These are phyloP conservation scores for Lithophane semibrunnea DNA, from an alignment of 2,888 invertebrate genomes.

Conservation along the genomic window DNA sequence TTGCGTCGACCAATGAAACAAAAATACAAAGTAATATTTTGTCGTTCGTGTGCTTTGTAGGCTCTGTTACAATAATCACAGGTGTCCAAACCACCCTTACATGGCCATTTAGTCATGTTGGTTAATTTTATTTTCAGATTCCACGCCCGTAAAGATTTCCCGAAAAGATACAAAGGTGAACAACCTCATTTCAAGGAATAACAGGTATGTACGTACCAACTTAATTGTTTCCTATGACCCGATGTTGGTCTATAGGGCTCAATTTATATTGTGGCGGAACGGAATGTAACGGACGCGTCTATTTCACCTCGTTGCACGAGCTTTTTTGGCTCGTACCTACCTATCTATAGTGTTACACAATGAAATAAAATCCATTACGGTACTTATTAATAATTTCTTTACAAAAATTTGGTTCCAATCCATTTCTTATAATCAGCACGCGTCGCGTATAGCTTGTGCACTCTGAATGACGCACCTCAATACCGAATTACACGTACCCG, in stretches of 20 bases:
- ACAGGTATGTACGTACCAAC: slow-evolving; percentile 32
- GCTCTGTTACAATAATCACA: too few relatives aligned
- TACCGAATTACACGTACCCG: too few relatives aligned
- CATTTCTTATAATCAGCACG: neutral
- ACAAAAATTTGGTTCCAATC: neutral
- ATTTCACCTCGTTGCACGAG: neutral
- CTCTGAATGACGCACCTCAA: too few relatives aligned
- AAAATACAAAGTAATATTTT: too few relatives aligned
- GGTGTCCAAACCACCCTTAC: too few relatives aligned
- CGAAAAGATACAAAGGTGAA: slow-evolving; percentile 68
- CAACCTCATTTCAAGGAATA: slow-evolving; percentile 12
- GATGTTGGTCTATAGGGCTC: neutral
- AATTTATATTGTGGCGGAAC: neutral
- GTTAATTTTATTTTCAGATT: slow-evolving; percentile 72
- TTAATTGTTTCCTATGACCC: neutral
- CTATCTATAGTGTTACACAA: neutral
- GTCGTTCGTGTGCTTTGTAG: too few relatives aligned
- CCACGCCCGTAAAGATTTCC: slow-evolving; percentile 76
- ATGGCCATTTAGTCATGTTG: neutral
- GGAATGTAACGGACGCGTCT: neutral
- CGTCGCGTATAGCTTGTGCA: too few relatives aligned
- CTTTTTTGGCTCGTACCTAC: neutral
- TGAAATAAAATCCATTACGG: neutral
- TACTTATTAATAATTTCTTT: too few relatives aligned
- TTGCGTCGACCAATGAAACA: too few relatives aligned